Percentiles rank a stretch among this genome's conserved stretches.
Conservation (phyloP, 1,140 invertebrate genomes). For the Papilio xuthus region DNA sequence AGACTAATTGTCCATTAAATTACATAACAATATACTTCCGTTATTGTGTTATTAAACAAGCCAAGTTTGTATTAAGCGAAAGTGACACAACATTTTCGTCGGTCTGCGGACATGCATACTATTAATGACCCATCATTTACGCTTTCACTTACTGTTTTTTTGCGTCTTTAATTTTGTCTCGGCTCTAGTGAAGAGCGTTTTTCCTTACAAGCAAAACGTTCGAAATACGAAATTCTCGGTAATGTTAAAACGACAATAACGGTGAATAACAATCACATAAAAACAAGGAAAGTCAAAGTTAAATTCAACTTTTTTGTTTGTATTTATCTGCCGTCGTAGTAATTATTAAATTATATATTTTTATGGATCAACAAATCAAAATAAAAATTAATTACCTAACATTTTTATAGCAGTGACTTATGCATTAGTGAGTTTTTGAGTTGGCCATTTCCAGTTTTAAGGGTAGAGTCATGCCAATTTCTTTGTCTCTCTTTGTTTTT, state of each 20-base stretch:
- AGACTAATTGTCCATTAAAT: slow-evolving; percentile 32
- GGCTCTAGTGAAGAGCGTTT: slow-evolving; percentile 32
- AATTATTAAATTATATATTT: too few species aligned
- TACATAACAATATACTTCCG: slow-evolving; percentile 35
- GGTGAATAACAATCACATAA: slow-evolving; percentile 38
- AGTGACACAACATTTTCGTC: slow-evolving; percentile 65
- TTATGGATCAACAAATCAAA: too few species aligned
- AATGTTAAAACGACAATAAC: neutral
- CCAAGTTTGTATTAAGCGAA: slow-evolving; percentile 66
- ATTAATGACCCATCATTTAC: slow-evolving; percentile 64
- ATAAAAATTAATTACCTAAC: too few species aligned
- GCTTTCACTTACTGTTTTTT: slow-evolving; percentile 65
- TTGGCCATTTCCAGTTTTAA: neutral
- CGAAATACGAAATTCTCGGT: slow-evolving; percentile 4
- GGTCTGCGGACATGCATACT: slow-evolving; percentile 56
- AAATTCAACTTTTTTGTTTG: neutral
- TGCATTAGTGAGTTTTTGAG: neutral
- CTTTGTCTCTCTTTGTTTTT: slow-evolving; percentile 1
- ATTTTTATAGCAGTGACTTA: too few species aligned
- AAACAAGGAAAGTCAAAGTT: neutral
- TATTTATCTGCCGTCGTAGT: neutral
- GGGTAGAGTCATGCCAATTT: neutral
- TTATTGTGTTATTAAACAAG: slow-evolving; percentile 46
- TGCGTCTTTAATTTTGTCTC: slow-evolving; percentile 34
- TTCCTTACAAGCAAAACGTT: neutral